Evolutionary conservation across 2,113 vertebrate species (phyloP), one percentile per base, ranked within the genome.

Genomic region (Nasalis larvatus): DNA sequence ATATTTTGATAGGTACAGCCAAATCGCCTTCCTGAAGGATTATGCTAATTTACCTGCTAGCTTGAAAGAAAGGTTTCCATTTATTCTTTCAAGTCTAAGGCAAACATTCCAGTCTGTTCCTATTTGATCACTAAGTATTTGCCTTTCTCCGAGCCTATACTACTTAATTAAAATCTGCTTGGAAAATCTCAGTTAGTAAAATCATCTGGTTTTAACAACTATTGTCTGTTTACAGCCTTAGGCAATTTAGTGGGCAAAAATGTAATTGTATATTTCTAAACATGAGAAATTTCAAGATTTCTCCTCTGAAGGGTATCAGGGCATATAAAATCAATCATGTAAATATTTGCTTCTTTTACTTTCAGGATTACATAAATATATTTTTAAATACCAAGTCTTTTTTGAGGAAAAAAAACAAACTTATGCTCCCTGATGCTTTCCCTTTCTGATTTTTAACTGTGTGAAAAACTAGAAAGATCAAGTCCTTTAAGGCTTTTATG

Each of bases 221-320:
- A 4, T 21, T 81, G 52, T 68, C 84, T 90, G 18, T 27, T 82
- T 63, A 23, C 20, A 40, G 27, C 68, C 20, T 86, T 54, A 58
- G 20, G 83, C 49, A 87, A 77, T 77, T 52, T 76, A 52, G 20
- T 27, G 47, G n/a, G 20, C 23, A 54, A 96, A 77, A 60, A 45
- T 54, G 9, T 47, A 68, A 83, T 45, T 80, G 49, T 58, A 1
- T 82, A 47, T 88, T 92, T 94, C 56, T 89, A 23, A 40, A 71
- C n/a, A 68, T 84, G 35, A 74, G 37, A 86, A 9, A 56, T 96
- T 91, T 94, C 91, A 76, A 42, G n/a, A 85, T 95, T 92, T 91
- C 82, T 77, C 47, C 66, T 95, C 81, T 85, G 40, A 92, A 13
- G 12, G 17, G 12, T 52, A 35, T 47, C 47, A 87, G 32, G 84